phyloP scores from a whole-genome alignment of 2,113 vertebrate species.

The Cavia porcellus region DNA sequence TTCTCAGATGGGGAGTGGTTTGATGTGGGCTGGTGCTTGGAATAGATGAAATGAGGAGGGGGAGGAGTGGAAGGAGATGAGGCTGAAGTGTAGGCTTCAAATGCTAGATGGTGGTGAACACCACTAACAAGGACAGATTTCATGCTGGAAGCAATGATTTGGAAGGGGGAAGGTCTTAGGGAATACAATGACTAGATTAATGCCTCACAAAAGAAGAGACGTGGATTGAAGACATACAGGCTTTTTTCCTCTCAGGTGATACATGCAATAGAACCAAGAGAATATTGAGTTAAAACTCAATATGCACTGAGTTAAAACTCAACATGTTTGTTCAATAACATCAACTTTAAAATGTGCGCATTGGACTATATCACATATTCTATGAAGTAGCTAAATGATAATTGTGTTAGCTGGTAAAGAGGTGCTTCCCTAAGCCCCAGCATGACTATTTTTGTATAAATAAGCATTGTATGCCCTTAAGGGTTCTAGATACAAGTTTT shows the following conservation, averaged over 20 bases:
- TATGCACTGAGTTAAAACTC: neutral
- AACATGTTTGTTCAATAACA: neutral
- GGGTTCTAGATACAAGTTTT: neutral
- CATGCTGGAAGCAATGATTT: neutral
- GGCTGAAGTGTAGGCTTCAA: neutral
- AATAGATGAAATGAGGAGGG: neutral
- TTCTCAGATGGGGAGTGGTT: neutral
- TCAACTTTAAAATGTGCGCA: neutral
- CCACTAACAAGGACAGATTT: neutral
- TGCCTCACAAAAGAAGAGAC: neutral
- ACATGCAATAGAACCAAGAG: neutral
- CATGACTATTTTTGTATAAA: neutral
- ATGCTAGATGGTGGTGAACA: neutral
- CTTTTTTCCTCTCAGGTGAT: neutral
- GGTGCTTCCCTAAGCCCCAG: neutral
- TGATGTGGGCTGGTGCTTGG: neutral
- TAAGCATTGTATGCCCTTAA: neutral
- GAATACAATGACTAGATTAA: neutral
- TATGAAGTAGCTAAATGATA: neutral
- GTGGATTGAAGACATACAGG: accelerated
- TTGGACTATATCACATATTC: neutral
- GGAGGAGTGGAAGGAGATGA: neutral
- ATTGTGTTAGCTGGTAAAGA: neutral
- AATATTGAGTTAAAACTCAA: neutral
- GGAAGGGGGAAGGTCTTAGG: neutral